Evolutionary conservation across 2,797 vertebrate species (phyloP), one percentile per base, ranked within the genome.

Genomic region (Lithobates pipiens): DNA sequence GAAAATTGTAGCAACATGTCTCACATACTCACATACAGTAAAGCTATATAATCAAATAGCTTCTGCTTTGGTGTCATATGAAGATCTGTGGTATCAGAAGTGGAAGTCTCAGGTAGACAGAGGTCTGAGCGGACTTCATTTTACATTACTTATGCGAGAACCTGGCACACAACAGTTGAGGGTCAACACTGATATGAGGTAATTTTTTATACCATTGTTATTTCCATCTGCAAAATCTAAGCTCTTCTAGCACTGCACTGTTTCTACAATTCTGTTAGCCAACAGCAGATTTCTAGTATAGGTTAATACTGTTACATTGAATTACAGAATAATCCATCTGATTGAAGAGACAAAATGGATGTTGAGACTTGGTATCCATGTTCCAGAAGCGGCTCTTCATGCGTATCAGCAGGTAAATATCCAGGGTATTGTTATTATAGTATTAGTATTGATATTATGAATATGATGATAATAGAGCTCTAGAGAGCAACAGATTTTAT

Each of bases 271-370:
- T 13, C 39, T 27, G 1, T 23, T 67, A 65, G 11, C 2, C 61
- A 25, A 5, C 29, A 27, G 25, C 15, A 11, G 65, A 67, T 29
- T 13, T 1, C 2, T 11, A 8, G 13, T 13, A 11, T 25, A 54
- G 4, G 23, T 25, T 0, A 71, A 65, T 3, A 10, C 5, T 3
- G 78, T 29, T 85, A 21, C 18, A 72, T 77, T 13, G 25, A 18
- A 75, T 69, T 57, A 44, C 25, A 88, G 87, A 79, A 83, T 88
- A 32, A 77, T 86, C 10, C 84, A 88, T 13, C 36, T 88, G 46
- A 85, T 88, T 79, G 87, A 88, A 79, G 87, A 88, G 63, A 88
- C 84, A 69, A 88, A 88, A 72, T 88, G 87, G 87, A 86, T 88
- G 87, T 18, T 80, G 23, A 78, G 80, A 42, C 54, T 88, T 70